These are phyloP conservation scores for Zele albiditarsus DNA, from an alignment of 2,888 invertebrate genomes.

Conservation along the genomic window DNA sequence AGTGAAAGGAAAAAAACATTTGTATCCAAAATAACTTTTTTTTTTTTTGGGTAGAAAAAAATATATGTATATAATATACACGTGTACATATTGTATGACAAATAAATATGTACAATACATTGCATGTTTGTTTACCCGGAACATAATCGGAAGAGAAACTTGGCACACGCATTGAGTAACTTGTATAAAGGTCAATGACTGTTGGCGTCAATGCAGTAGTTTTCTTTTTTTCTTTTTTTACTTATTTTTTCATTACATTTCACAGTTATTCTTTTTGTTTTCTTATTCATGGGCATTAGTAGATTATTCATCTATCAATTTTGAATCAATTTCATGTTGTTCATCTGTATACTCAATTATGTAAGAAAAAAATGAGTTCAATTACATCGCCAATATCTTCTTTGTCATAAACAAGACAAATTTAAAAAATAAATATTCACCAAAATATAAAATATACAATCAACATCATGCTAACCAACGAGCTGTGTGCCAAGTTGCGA, in stretches of 20 bases:
- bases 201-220: not conserved
- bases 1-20: too few relatives aligned
- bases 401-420: not conserved
- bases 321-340: too few relatives aligned
- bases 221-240: not conserved
- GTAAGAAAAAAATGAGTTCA: too few relatives aligned
- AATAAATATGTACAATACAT: not conserved
- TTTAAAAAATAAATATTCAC: not conserved
- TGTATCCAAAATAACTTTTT: too few relatives aligned
- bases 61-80: not conserved
- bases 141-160: constrained; percentile 10
- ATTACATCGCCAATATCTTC: too few relatives aligned
- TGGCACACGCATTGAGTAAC: not conserved
- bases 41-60: too few relatives aligned
- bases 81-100: not conserved
- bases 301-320: too few relatives aligned
- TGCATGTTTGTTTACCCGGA: not conserved
- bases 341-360: too few relatives aligned
- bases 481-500: constrained; percentile 26
- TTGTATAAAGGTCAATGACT: constrained; percentile 17
- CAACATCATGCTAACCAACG: constrained; percentile 7
- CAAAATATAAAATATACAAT: not conserved
- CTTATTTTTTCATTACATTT: not conserved
- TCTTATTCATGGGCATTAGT: too few relatives aligned
- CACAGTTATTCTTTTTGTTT: too few relatives aligned